Evolutionary conservation across 2,888 invertebrate species (phyloP).

Genomic region (Cremastobaeus sp.): DNA sequence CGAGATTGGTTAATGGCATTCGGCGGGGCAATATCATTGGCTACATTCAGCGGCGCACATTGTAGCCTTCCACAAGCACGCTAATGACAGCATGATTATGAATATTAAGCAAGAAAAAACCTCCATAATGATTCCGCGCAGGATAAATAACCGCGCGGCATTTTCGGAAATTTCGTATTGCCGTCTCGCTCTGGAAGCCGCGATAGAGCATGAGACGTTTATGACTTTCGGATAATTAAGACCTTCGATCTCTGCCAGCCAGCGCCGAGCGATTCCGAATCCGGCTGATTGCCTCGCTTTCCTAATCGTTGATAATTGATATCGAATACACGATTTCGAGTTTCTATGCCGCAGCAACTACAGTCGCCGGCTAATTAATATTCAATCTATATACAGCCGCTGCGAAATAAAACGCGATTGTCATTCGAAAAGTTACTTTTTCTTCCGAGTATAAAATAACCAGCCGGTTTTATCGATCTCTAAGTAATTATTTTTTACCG

Average conservation of each 20-base stretch:
- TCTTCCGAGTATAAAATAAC: no score
- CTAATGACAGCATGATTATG: slow-evolving; percentile 49
- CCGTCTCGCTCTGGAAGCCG: slow-evolving; percentile 50
- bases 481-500: no score
- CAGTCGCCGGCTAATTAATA: no score
- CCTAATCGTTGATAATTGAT: slow-evolving; percentile 44
- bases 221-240: slow-evolving; percentile 60
- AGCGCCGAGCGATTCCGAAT: slow-evolving; percentile 31
- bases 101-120: slow-evolving; percentile 47
- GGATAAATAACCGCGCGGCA: slow-evolving; percentile 48
- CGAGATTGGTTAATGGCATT: slow-evolving; percentile 43
- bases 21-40: slow-evolving; percentile 24
- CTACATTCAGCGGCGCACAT: slow-evolving; percentile 30
- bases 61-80: slow-evolving; percentile 34
- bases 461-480: no score
- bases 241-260: slow-evolving; percentile 52
- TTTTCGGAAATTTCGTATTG: slow-evolving; percentile 64
- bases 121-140: slow-evolving; percentile 36
- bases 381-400: no score
- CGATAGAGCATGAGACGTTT: slow-evolving; percentile 45
- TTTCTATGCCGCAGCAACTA: slow-evolving; percentile 32
- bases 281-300: slow-evolving; percentile 9
- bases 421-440: no score
- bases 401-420: no score
- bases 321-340: slow-evolving; percentile 41